Evolutionary conservation across 2,888 invertebrate genomes (phyloP), one percentile per base, ranked within the genome.

Genomic region (Catocala fraxini): DNA sequence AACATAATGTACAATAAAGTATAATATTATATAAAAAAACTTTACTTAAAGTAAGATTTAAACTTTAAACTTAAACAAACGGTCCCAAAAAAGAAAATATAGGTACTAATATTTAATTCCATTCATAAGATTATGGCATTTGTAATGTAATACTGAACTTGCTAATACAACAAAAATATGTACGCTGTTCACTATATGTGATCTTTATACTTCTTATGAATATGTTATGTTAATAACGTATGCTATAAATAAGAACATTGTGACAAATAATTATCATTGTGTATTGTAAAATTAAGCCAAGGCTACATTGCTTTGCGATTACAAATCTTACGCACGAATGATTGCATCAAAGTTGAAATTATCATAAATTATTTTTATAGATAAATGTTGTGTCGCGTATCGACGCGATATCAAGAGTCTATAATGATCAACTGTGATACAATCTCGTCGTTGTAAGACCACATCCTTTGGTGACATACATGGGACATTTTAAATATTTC

Each of bases 71-170:
- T 81, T 85, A 80, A 85, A 86, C 89, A 89, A 88, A 82, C 85
- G 86, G 87, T 81, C 84, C 73, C 64, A 82, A 84, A 73, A 78
- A 76, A 83, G 84, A 89, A 83, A 82, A 83, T 82, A 87, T 82
- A 54, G 57, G 45, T 58, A 84, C 87, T 86, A 86, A 88, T 84
- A 70, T 84, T 83, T 76, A 75, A 86, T 87, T 89, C 89, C 89
- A 92, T 91, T 89, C 90, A 83, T 88, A 91, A 91, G 89, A 89
- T 88, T 93, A 94, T 93, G 94, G 93, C 94, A 90, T 89, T 91
- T 85, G 73, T 85, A 89, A 89, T 85, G 87, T 93, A 93, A 93
- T 94, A 94, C 94, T 93, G 94, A 91, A 90, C 87, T 89, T 86
- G 89, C 91, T 93, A 93, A 93, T 93, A 93, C 93, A 92, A 92